phyloP scores from a whole-genome alignment of 2,888 invertebrate species.

The Epistrophella euchroma region DNA sequence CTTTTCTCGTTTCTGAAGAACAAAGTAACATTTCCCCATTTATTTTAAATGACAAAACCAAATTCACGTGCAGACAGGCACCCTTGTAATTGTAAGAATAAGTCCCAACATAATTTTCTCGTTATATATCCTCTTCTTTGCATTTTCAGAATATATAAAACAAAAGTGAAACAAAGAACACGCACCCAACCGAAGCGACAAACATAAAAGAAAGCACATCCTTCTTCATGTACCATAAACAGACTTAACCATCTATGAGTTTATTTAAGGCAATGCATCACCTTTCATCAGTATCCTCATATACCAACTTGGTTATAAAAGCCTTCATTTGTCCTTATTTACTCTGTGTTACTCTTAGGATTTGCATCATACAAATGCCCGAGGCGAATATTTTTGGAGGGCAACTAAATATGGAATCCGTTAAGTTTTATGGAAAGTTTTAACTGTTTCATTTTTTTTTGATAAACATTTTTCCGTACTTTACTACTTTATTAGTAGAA shows the following conservation, averaged over 20 bases:
- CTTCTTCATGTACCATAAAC: conserved; percentile 24
- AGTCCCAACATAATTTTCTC: conserved; percentile 17
- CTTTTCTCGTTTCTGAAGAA: not conserved
- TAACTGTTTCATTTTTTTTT: too few species aligned
- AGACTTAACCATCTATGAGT: conserved; percentile 10
- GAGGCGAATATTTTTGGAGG: not conserved
- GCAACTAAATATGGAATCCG: not conserved
- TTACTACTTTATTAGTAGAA: too few species aligned
- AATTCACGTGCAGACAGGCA: conserved; percentile 2
- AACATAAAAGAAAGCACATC: conserved; percentile 10
- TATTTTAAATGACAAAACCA: not conserved
- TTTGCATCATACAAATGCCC: not conserved
- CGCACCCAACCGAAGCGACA: conserved; percentile 19
- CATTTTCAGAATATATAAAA: not conserved
- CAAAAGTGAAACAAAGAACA: conserved; percentile 7
- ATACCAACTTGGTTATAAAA: not conserved
- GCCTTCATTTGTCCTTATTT: conserved; percentile 7
- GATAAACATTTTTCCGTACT: too few species aligned
- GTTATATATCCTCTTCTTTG: conserved; percentile 10
- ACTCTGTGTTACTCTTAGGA: not conserved
- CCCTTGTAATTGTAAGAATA: conserved; percentile 7
- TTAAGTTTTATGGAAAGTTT: not conserved
- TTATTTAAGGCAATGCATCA: conserved; percentile 29
- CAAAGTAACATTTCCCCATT: conserved; percentile 1
- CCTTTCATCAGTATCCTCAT: conserved; percentile 11